Percentiles rank a stretch among this genome's conserved stretches.
These are phyloP conservation scores for Cotesia chilonis DNA, from an alignment of 1,140 invertebrate species.

Conservation along the genomic window DNA sequence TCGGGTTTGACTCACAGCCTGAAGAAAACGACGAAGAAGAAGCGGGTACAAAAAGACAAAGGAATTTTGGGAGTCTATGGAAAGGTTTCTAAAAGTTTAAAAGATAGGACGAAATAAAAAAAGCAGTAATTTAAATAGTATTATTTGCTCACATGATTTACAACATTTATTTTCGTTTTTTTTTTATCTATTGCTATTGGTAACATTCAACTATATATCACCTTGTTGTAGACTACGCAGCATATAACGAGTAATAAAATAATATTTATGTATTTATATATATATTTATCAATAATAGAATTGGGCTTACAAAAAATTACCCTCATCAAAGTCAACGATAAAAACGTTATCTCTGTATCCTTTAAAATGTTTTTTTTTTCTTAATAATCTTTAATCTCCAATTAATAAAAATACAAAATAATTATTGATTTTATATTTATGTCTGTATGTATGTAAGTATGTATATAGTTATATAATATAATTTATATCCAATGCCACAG, in stretches of 20 bases:
- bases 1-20: constrained; percentile 64
- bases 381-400: constrained; percentile 33
- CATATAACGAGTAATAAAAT: constrained; percentile 59
- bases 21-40: constrained; percentile 47
- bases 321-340: constrained; percentile 24
- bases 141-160: constrained; percentile 5
- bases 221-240: constrained; percentile 47
- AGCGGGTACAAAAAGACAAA: constrained; percentile 49
- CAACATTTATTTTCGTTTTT: constrained; percentile 43
- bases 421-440: constrained; percentile 39
- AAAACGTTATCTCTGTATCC: constrained; percentile 42
- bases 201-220: constrained; percentile 39
- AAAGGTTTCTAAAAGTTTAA: constrained; percentile 46
- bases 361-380: constrained; percentile 44
- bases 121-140: constrained; percentile 1
- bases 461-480: too few species aligned
- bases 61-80: constrained; percentile 59
- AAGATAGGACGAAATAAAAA: constrained; percentile 26
- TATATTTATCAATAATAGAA: neutral
- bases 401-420: constrained; percentile 47
- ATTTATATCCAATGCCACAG: constrained; percentile 44
- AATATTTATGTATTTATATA: constrained; percentile 50
- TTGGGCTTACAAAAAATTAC: constrained; percentile 29
- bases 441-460: too few species aligned
- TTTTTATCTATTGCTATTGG: constrained; percentile 45